A percentile compares a stretch with the other conserved stretches of the same genome.
Conservation (phyloP, 2,113 vertebrate species). For the Spea bombifrons region DNA sequence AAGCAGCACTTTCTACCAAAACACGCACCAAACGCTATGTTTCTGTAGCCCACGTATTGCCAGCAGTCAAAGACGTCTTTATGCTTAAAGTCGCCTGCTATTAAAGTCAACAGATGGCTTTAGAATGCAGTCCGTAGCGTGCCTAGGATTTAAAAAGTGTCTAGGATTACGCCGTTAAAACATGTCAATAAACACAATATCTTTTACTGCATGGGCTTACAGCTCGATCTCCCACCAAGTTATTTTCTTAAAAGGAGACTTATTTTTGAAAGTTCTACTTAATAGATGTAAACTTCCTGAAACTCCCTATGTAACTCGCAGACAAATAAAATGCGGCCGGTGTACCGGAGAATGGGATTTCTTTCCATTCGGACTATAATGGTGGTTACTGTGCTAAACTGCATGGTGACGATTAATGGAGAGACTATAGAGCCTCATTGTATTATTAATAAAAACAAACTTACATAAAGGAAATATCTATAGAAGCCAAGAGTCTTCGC, state of each 20-base stretch:
- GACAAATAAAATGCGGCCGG: conserved; percentile 35
- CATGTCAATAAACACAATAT: conserved; percentile 38
- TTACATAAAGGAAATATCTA: neutral
- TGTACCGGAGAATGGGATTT: conserved; percentile 20
- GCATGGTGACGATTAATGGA: conserved; percentile 13
- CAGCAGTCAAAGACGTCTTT: conserved; percentile 35
- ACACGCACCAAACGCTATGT: conserved; percentile 9
- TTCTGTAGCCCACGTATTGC: conserved; percentile 9
- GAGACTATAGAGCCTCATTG: conserved; percentile 31
- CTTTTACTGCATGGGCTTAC: conserved; percentile 15
- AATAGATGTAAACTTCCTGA: conserved; percentile 31
- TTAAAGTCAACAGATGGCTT: conserved; percentile 10
- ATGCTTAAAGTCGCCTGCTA: neutral
- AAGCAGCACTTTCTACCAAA: conserved; percentile 5
- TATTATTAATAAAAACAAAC: neutral
- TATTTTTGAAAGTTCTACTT: conserved; percentile 4
- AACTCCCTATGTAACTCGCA: no score
- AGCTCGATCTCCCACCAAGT: conserved; percentile 29
- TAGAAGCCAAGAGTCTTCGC: neutral
- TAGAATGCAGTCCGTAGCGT: conserved; percentile 9
- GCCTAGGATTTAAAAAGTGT: neutral
- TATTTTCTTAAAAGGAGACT: conserved; percentile 37
- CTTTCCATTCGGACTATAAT: conserved; percentile 24
- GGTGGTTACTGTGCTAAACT: conserved; percentile 19
- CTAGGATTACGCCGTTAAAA: conserved; percentile 18